Percentiles rank a stretch among this genome's conserved stretches.
Conservation (phyloP, 2,888 invertebrate species). For the Acleris cristana region DNA sequence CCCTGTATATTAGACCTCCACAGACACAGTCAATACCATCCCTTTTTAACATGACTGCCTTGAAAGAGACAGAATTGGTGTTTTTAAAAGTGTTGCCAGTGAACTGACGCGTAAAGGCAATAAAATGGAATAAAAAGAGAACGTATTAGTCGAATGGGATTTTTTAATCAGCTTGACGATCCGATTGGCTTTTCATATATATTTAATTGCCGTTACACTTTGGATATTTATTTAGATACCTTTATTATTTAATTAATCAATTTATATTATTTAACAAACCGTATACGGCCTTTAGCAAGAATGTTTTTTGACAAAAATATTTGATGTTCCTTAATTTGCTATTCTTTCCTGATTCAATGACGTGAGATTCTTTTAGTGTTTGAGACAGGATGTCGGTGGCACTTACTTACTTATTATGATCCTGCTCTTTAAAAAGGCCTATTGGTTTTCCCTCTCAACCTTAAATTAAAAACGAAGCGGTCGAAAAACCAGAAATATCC, state of each 20-base stretch:
- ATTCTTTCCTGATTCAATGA: too few species aligned
- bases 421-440: too few species aligned
- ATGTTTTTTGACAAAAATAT: too few species aligned
- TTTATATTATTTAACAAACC: too few species aligned
- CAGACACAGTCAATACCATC: constrained; percentile 6
- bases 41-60: not conserved
- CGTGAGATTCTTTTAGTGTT: too few species aligned
- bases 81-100: too few species aligned
- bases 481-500: not conserved
- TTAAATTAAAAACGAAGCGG: not conserved
- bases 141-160: constrained; percentile 28
- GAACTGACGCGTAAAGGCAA: constrained; percentile 3
- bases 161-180: constrained; percentile 20
- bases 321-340: too few species aligned
- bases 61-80: constrained; percentile 5
- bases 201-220: not conserved
- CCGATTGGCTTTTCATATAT: constrained; percentile 14
- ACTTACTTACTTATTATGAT: too few species aligned
- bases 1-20: not conserved
- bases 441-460: not conserved
- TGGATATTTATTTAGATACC: not conserved
- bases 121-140: constrained; percentile 28
- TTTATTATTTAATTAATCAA: too few species aligned
- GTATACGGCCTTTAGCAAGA: too few species aligned
- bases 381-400: too few species aligned